A percentile compares a stretch with the other conserved stretches of the same genome.
phyloP scores from a whole-genome alignment of 2,113 vertebrate species.

The Proterorhinus semilunaris region DNA sequence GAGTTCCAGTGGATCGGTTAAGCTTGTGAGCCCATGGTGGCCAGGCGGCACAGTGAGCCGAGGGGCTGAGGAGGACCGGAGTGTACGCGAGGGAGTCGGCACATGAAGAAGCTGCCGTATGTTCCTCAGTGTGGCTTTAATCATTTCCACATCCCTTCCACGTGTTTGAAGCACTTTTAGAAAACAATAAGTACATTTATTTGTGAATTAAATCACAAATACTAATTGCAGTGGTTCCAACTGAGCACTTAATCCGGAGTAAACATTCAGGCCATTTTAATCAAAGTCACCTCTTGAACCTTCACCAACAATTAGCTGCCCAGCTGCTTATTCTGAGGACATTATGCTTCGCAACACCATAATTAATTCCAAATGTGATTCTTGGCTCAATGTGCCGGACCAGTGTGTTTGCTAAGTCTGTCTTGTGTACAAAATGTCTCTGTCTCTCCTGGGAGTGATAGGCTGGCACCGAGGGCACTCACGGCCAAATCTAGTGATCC shows the following conservation, averaged over 20 bases:
- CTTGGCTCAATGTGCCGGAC: constrained; percentile 15
- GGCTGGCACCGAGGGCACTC: constrained; percentile 35
- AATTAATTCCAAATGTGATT: constrained; percentile 3
- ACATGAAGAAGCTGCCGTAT: no score
- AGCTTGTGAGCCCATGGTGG: no score
- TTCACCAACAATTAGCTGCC: constrained; percentile 10
- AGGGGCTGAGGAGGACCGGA: no score
- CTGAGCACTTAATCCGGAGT: not conserved
- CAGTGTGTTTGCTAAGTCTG: constrained; percentile 13
- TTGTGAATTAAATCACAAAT: constrained; percentile 1
- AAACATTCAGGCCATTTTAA: constrained; percentile 8
- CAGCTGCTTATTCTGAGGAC: not conserved
- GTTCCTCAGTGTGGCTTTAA: no score
- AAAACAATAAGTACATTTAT: not conserved
- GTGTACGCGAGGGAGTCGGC: no score
- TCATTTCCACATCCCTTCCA: no score
- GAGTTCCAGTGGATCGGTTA: no score
- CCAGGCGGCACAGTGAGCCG: no score
- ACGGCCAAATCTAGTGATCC: constrained; percentile 47
- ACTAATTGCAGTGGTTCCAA: not conserved
- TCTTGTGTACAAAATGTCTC: constrained; percentile 37
- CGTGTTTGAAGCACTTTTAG: not conserved
- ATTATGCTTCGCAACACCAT: not conserved
- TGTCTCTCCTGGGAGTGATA: constrained; percentile 39
- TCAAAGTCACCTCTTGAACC: constrained; percentile 13